Evolutionary conservation across 2,888 invertebrate genomes (phyloP), one percentile per base, ranked within the genome.

Genomic region (Pedicia rivosa): DNA sequence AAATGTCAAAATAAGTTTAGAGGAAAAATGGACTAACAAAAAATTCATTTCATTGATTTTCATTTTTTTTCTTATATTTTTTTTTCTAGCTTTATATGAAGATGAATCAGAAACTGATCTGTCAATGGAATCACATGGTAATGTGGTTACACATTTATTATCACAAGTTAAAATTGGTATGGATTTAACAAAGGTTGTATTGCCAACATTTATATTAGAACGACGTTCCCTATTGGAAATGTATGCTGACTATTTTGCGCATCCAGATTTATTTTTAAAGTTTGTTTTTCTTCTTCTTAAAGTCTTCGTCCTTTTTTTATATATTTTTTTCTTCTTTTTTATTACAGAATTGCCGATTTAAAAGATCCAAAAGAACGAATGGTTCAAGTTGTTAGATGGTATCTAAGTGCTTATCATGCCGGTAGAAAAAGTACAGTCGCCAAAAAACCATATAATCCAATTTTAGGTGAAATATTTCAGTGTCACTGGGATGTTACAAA

Each of bases 201-300:
- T 99, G 44, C 98, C 98, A 15, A 99, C 98, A 17, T 99, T 98
- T 57, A 99, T 99, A 49, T 65, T 99, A 49, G 98, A 99, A 59
- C 74, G 92, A 59, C 75, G 98, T 43, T 98, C 97, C 2, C 70
- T 98, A 26, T 68, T 99, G 32, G 98, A 99, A 67, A 99, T 99
- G 98, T 99, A 95, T 61, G 97, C 98, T 34, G 98, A 99, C 65
- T 98, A 97, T 57, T 95, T 99, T 65, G 94, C 98, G 9, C 98
- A 99, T 69, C 95, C 98, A 1, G 95, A 97, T 63, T 74, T 94
- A 51, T 97, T 98, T 64, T 71, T 83, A 44, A 82, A 72, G 90
- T 90, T 63, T 57, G 34, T 9, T 41, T 17, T 33, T 28, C 30
- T 22, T 34, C 35, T 28, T n/a, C 13, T 4, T 20, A 15, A 29